These are phyloP conservation scores for Athalia circularis DNA, from an alignment of 2,888 invertebrate genomes.

Conservation along the genomic window DNA sequence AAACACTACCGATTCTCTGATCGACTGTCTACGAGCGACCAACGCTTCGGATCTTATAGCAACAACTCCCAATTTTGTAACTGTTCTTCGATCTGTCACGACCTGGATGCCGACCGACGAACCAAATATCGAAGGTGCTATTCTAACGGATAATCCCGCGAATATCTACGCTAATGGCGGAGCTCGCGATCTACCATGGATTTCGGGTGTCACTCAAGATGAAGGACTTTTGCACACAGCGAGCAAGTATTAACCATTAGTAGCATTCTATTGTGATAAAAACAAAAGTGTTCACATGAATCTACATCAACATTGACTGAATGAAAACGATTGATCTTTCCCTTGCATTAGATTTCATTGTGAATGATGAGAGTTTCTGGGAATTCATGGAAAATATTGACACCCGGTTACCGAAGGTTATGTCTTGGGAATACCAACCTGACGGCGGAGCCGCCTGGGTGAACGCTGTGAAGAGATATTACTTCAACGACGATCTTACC, in stretches of 20 bases:
- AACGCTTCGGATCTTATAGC: too few relatives aligned
- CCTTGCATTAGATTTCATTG: background rate
- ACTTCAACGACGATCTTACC: slow-evolving; percentile 33
- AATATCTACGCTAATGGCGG: slow-evolving; percentile 52
- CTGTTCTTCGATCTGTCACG: too few relatives aligned
- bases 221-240: slow-evolving; percentile 61
- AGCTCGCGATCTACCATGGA: slow-evolving; percentile 67
- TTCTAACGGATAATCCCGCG: slow-evolving; percentile 62
- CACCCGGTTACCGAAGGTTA: background rate
- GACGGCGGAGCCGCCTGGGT: background rate
- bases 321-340: background rate
- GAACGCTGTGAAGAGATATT: background rate
- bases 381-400: slow-evolving; percentile 6
- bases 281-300: background rate
- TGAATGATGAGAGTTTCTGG: background rate
- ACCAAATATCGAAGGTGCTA: slow-evolving; percentile 60
- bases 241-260: slow-evolving; percentile 53
- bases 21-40: too few relatives aligned
- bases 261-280: background rate
- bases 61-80: too few relatives aligned
- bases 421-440: background rate
- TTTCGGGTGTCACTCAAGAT: slow-evolving; percentile 61
- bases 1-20: too few relatives aligned
- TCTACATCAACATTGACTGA: background rate
- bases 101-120: slow-evolving; percentile 50